Conservation (phyloP, 2,888 invertebrate genomes). For the Torymus tubicola region DNA sequence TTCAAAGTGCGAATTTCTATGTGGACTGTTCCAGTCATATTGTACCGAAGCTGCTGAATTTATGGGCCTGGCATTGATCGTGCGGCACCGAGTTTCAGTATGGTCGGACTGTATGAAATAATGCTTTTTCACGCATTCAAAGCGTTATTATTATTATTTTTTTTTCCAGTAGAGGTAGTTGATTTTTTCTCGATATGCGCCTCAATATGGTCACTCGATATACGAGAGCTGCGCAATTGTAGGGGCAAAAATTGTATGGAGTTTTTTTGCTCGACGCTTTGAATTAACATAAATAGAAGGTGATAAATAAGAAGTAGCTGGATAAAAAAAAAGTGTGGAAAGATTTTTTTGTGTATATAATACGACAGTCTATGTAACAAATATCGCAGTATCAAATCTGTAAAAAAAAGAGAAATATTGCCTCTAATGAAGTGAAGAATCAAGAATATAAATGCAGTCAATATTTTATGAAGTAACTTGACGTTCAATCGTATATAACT, state of each 20-base stretch:
- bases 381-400: too few relatives aligned
- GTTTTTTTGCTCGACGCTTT: slow-evolving; percentile 4
- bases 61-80: slow-evolving; percentile 47
- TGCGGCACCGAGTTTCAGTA: background rate
- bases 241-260: slow-evolving; percentile 9
- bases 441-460: too few relatives aligned
- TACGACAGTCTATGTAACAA: too few relatives aligned
- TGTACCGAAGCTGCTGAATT: slow-evolving; percentile 34
- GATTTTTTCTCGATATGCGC: background rate
- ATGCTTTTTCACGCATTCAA: slow-evolving; percentile 19
- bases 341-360: background rate
- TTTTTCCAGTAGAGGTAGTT: background rate
- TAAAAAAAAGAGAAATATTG: too few relatives aligned
- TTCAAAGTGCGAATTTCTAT: slow-evolving; percentile 51
- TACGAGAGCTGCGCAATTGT: background rate
- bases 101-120: slow-evolving; percentile 33
- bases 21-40: slow-evolving; percentile 13
- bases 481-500: too few relatives aligned
- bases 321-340: background rate
- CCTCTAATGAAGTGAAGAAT: too few relatives aligned
- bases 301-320: slow-evolving; percentile 15
- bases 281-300: slow-evolving; percentile 28
- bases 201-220: slow-evolving; percentile 12
- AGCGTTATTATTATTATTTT: slow-evolving; percentile 11
- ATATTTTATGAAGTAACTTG: too few relatives aligned